These are phyloP conservation scores for Ammodytes dubius DNA, from an alignment of 2,113 vertebrate genomes.

Conservation along the genomic window DNA sequence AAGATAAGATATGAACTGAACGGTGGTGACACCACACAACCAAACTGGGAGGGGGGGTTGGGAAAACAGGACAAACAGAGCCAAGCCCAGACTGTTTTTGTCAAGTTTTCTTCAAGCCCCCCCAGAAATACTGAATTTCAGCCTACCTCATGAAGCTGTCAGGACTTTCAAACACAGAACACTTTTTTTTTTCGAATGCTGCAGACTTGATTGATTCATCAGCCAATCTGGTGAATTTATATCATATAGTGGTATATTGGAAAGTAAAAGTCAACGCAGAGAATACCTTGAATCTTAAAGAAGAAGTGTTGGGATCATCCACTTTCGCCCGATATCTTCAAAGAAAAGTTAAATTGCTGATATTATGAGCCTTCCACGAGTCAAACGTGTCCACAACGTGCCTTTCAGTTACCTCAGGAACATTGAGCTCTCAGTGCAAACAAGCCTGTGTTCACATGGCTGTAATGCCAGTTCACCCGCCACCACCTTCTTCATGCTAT, in stretches of 20 bases:
- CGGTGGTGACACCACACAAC: slow-evolving; percentile 15
- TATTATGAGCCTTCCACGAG: not conserved
- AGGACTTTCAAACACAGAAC: slow-evolving; percentile 16
- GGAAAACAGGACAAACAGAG: slow-evolving; percentile 30
- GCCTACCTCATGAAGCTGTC: slow-evolving; percentile 50
- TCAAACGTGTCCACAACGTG: not conserved
- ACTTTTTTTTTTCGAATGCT: not conserved
- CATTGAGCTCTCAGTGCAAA: not conserved
- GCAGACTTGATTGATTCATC: not conserved
- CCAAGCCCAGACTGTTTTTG: slow-evolving; percentile 23
- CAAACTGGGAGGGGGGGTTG: not conserved
- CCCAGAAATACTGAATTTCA: slow-evolving; percentile 11
- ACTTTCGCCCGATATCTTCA: not conserved
- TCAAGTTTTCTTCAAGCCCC: slow-evolving; percentile 2
- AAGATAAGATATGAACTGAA: slow-evolving; percentile 41
- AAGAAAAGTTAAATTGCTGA: not conserved
- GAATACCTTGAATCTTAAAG: not conserved
- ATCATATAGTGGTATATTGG: not conserved
- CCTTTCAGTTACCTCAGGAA: not conserved
- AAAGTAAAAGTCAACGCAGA: not conserved
- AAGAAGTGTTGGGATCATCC: not conserved
- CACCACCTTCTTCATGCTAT: not conserved
- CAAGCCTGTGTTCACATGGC: not conserved
- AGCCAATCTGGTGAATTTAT: not conserved
- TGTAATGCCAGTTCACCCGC: slow-evolving; percentile 10